phyloP scores from a whole-genome alignment of 92 coral and sea anemone species.

The Epizoanthus rinbou region DNA sequence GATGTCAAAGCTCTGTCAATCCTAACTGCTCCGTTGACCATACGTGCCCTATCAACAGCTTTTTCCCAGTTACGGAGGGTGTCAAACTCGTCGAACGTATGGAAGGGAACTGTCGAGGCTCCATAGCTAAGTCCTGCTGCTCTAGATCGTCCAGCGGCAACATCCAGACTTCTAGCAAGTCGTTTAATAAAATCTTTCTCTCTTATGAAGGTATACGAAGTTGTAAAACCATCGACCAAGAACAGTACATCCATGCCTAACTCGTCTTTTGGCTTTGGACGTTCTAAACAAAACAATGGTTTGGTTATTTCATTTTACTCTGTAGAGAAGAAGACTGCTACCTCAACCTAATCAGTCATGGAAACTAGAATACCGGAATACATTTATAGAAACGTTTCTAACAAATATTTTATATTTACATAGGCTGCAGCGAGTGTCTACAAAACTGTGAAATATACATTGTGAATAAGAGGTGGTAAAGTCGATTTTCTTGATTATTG shows the following conservation, averaged over 20 bases:
- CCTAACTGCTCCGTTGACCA: slow-evolving; percentile 40
- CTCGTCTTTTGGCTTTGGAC: slow-evolving; percentile 25
- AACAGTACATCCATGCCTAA: slow-evolving; percentile 55
- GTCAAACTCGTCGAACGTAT: slow-evolving; percentile 39
- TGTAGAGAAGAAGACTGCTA: too few species aligned
- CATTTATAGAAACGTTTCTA: too few species aligned
- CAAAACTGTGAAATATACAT: too few species aligned
- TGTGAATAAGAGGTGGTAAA: too few species aligned
- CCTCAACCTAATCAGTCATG: too few species aligned
- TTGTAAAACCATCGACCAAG: slow-evolving; percentile 52
- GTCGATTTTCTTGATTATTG: too few species aligned
- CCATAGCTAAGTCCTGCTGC: slow-evolving; percentile 57
- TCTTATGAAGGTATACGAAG: slow-evolving; percentile 36
- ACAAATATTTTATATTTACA: too few species aligned
- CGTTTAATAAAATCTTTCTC: slow-evolving; percentile 59
- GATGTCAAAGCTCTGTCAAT: slow-evolving; percentile 60
- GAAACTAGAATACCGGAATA: too few species aligned
- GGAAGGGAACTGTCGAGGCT: slow-evolving; percentile 28
- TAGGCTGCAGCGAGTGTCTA: too few species aligned
- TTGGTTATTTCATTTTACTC: too few species aligned
- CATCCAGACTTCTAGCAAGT: slow-evolving; percentile 41
- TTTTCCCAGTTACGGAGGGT: slow-evolving; percentile 47
- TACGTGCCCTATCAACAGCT: slow-evolving; percentile 42
- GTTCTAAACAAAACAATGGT: background rate
- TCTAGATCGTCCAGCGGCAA: slow-evolving; percentile 53